Evolutionary conservation across 2,888 invertebrate species (phyloP).

Genomic region (Melieria picta): DNA sequence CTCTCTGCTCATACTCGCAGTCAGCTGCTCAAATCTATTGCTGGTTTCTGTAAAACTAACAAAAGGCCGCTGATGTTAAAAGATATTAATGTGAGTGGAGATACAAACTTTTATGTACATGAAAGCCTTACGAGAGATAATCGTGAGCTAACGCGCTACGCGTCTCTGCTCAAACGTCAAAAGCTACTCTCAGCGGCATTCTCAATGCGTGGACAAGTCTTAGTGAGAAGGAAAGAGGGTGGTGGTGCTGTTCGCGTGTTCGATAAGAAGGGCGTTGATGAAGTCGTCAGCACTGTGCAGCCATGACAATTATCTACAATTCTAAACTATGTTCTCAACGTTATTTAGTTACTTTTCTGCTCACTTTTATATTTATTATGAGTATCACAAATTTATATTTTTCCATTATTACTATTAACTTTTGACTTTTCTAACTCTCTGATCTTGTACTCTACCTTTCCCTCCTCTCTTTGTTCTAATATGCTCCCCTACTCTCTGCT

Average conservation of each 20-base stretch:
- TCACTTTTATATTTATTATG: no score
- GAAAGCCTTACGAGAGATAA: not conserved
- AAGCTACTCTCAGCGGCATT: conserved; percentile 1
- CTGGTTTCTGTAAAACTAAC: conserved; percentile 3
- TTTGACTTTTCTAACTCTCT: no score
- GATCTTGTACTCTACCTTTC: no score
- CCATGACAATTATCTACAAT: not conserved
- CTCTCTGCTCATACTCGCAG: not conserved
- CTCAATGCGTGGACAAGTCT: not conserved
- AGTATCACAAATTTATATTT: no score
- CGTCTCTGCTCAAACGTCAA: conserved; percentile 7
- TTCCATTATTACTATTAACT: no score
- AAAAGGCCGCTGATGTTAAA: not conserved
- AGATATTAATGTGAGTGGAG: no score
- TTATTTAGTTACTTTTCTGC: no score
- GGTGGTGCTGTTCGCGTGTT: not conserved
- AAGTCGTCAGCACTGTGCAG: not conserved
- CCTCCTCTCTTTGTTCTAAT: not conserved
- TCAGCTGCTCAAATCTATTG: not conserved
- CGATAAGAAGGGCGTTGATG: not conserved
- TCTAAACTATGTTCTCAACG: no score
- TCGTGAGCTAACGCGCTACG: not conserved
- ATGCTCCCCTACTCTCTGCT: not conserved
- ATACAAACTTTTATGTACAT: not conserved
- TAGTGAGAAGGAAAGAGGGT: not conserved